Conservation (phyloP, 30 jellyfish, hydroid and myxozoan species). For the Nemopilema nomurai region DNA sequence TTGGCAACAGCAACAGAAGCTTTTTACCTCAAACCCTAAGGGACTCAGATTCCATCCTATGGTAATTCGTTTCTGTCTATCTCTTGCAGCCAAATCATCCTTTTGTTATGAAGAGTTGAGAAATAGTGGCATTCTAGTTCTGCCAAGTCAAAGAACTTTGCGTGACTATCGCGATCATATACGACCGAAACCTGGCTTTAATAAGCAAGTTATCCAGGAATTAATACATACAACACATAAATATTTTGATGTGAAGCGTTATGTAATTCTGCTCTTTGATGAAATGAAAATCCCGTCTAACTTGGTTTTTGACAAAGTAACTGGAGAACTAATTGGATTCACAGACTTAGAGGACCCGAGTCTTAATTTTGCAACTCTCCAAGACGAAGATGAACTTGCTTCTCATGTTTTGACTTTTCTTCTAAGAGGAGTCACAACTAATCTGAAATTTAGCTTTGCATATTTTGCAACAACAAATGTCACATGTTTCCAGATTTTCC, state of each 20-base stretch:
- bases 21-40: slow-evolving; percentile 16
- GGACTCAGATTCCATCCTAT: slow-evolving; percentile 84
- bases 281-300: slow-evolving; percentile 37
- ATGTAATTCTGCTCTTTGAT: slow-evolving; percentile 14
- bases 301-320: slow-evolving; percentile 32
- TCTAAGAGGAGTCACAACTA: slow-evolving; percentile 28
- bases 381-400: slow-evolving; percentile 52
- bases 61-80: slow-evolving; percentile 70
- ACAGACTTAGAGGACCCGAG: slow-evolving; percentile 37
- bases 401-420: slow-evolving; percentile 54
- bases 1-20: slow-evolving; percentile 83
- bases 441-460: slow-evolving; percentile 15
- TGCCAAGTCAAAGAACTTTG: slow-evolving; percentile 75
- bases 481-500: slow-evolving; percentile 23
- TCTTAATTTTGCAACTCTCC: slow-evolving; percentile 57
- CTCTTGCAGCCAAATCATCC: slow-evolving; percentile 68
- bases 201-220: slow-evolving; percentile 38
- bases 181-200: slow-evolving; percentile 62
- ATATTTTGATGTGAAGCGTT: slow-evolving; percentile 1
- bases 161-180: slow-evolving; percentile 63
- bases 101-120: slow-evolving; percentile 62
- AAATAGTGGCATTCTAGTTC: slow-evolving; percentile 46
- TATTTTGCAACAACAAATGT: slow-evolving; percentile 61
- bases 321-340: slow-evolving; percentile 49
- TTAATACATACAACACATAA: background rate